These are phyloP conservation scores for Zaprionus ornatus DNA, from an alignment of 1,140 invertebrate species.

Conservation along the genomic window DNA sequence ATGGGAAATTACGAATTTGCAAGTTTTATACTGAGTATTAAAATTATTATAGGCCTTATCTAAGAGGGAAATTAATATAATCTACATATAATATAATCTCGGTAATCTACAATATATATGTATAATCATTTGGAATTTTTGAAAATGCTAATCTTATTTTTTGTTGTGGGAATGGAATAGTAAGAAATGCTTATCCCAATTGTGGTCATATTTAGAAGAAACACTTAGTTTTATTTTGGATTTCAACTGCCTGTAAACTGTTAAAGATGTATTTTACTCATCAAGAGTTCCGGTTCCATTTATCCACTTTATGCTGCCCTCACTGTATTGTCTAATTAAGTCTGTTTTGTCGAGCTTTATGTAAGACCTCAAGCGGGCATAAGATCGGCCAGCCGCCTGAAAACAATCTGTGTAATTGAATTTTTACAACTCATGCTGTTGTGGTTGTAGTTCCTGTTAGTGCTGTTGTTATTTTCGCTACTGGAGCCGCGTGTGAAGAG, in stretches of 20 bases:
- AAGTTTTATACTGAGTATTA: neutral
- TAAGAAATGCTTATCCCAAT: too few species aligned
- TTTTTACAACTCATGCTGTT: constrained; percentile 13
- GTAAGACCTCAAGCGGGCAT: neutral
- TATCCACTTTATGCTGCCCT: neutral
- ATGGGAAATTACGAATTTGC: neutral
- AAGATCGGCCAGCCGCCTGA: neutral
- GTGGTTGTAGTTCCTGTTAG: neutral
- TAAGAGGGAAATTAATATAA: neutral
- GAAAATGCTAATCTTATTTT: too few species aligned
- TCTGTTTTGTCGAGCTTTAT: neutral
- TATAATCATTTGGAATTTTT: neutral
- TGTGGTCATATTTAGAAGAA: too few species aligned
- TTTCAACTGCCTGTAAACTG: too few species aligned
- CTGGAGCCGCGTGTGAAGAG: constrained; percentile 16
- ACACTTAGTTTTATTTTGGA: too few species aligned
- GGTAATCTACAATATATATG: too few species aligned
- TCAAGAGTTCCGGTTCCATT: too few species aligned
- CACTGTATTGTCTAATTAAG: constrained; percentile 5
- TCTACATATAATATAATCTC: neutral
- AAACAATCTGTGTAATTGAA: constrained; percentile 14
- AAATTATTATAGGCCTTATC: neutral
- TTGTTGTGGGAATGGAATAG: too few species aligned
- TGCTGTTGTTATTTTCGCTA: constrained; percentile 1
- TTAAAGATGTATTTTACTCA: too few species aligned